These are phyloP conservation scores for Trachelus troglodyta DNA, from an alignment of 2,888 invertebrate genomes.

Conservation along the genomic window DNA sequence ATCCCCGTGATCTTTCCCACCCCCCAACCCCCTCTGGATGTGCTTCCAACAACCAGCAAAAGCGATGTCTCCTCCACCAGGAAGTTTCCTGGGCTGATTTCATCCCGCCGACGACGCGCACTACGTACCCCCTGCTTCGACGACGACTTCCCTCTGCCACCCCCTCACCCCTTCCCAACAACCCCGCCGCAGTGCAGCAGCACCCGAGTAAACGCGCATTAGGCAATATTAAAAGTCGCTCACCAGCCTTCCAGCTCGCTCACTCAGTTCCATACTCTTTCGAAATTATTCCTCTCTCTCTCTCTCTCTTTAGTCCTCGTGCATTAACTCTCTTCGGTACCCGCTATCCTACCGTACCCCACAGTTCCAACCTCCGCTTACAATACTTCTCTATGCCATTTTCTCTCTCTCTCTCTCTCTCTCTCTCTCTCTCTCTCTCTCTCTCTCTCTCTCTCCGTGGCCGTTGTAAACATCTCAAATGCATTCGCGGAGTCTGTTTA, in stretches of 20 bases:
- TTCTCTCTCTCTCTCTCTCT: background rate
- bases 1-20: conserved; percentile 21
- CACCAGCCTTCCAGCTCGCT: background rate
- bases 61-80: conserved; percentile 28
- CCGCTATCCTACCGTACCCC: background rate
- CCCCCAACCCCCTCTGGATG: conserved; percentile 3
- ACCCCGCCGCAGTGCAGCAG: conserved; percentile 7
- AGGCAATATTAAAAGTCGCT: conserved; percentile 35
- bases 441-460: background rate
- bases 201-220: conserved; percentile 32
- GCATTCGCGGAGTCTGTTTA: conserved; percentile 14
- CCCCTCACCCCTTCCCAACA: background rate
- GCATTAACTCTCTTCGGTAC: background rate
- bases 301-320: background rate
- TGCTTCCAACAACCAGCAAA: conserved; percentile 22
- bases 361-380: background rate
- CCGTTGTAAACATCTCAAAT: conserved; percentile 30
- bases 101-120: conserved; percentile 10
- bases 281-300: conserved; percentile 7
- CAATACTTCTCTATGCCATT: background rate
- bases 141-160: background rate
- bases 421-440: background rate
- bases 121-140: too few relatives aligned
- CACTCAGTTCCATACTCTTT: conserved; percentile 7
- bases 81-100: conserved; percentile 25